Base-by-base conservation (phyloP, 2,797 vertebrate genomes). In the Coracias cyanogaster region DNA sequence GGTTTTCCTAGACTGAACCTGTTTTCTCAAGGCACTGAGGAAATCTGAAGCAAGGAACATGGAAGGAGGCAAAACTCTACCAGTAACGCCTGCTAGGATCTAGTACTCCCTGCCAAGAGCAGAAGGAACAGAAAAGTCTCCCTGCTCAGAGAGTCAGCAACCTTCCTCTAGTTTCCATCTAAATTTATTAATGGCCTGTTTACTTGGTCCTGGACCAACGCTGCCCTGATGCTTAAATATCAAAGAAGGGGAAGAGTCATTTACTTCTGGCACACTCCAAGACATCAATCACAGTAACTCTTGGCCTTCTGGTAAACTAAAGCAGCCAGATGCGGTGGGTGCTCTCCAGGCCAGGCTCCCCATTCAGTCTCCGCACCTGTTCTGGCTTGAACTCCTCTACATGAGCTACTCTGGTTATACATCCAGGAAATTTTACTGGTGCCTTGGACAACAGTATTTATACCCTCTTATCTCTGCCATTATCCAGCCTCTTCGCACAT, bases 301-400 rank as follows among this genome's bases (percentile, higher is more conserved):
- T 5, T 74, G 89, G 69, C 82, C 41, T 80, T 39, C 60, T 83
- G 93, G 61, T 45, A 46, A 87, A 43, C 33, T 41, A 6, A 29
- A 15, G 1, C 35, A 43, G 61, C 55, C 90, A 85, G 67, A 29
- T 55, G n/a, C 6, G 2, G 58, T 33, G 29, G 22, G 48, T 80
- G 28, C 46, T 20, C 55, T 33, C 78, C 0, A 2, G 65, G 77
- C n/a, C 87, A 94, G 54, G 71, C 79, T 94, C 61, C 41, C 79
- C 94, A 95, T 96, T 96, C 95, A 95, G 46, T 28, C 82, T 37
- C 82, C 69, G 74, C 92, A 93, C 93, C 94, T 95, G 86, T 31
- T 76, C 70, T 61, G 62, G n/a, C 70, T 12, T 49, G 8, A 89
- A 26, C 46, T 91, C 55, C 62, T 66, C 70, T 19, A 3, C 5